Evolutionary conservation across 2,113 vertebrate species (phyloP), one percentile per base, ranked within the genome.

Genomic region (Puffinus mauretanicus): DNA sequence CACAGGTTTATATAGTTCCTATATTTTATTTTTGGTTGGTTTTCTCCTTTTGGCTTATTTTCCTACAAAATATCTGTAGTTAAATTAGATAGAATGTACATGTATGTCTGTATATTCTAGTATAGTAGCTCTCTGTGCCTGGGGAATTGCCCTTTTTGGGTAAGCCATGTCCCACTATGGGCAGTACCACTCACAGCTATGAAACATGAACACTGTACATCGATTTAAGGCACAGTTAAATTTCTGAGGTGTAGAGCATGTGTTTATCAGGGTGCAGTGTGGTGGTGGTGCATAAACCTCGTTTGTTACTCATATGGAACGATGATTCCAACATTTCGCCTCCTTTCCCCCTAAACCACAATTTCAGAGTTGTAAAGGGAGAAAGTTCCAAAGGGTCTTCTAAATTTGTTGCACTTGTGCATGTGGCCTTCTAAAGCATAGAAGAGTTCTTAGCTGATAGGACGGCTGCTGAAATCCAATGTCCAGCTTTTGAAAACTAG

Each of bases 1-100:
- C 97, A 99, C 99, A 2, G 99, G 99, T 99, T 96, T 71, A 54
- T 55, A 19, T 22, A 36, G 32, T 65, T 10, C 8, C 52, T 38
- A 0, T 62, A 13, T 75, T 78, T 81, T 60, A 5, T 32, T 78
- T 75, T n/a, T 58, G 13, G 16, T 46, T 24, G 8, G 3, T 40
- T 90, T 86, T 22, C 5, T 88, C 36, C 27, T 77, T 52, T 32
- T 40, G 42, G 16, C 72, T 58, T 29, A 6, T 72, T 86, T 86
- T 75, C 15, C 47, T 30, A 5, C 15, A 55, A 54, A 82, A 38
- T 58, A n/a, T 60, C 42, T 94, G 0, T n/a, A 44, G 24, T 13
- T 24, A 30, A 65, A 66, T 71, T 52, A 5, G 13, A 10, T 49
- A 34, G 38, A 60, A 52, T 34, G 15, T 13, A 7, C 20, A 7